These are phyloP conservation scores for Epistrophella euchroma DNA, from an alignment of 2,888 invertebrate genomes.

Conservation along the genomic window DNA sequence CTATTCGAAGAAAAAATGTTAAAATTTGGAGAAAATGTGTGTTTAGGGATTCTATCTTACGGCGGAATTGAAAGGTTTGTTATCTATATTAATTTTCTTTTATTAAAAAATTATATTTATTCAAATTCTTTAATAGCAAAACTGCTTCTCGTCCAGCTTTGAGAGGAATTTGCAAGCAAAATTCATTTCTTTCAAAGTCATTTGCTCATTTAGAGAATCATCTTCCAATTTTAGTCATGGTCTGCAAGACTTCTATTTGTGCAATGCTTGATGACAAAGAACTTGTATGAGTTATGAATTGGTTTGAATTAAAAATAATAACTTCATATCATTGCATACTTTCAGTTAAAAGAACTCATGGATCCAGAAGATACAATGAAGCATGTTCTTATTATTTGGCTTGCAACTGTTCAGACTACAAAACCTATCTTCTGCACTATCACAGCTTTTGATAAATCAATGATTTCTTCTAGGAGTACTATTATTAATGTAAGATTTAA, in stretches of 20 bases:
- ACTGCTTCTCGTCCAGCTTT: constrained; percentile 75
- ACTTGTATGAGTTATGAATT: constrained; percentile 36
- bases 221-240: constrained; percentile 79
- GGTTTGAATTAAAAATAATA: neutral
- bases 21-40: constrained; percentile 77
- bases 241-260: constrained; percentile 77
- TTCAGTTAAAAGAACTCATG: constrained; percentile 60
- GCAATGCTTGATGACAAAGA: constrained; percentile 74
- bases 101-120: too few species aligned
- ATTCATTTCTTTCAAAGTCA: constrained; percentile 78
- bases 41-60: constrained; percentile 79
- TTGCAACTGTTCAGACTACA: constrained; percentile 79
- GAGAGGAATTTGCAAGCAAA: constrained; percentile 78
- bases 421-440: constrained; percentile 78
- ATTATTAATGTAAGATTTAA: constrained; percentile 76
- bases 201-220: constrained; percentile 77
- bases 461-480: constrained; percentile 78
- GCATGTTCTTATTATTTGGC: constrained; percentile 78
- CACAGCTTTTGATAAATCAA: constrained; percentile 78
- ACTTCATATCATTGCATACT: neutral
- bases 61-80: constrained; percentile 77
- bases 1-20: constrained; percentile 77
- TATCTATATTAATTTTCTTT: too few species aligned
- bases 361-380: constrained; percentile 70
- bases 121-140: constrained; percentile 10